These are phyloP conservation scores for Rissa tridactyla DNA, from an alignment of 2,113 vertebrate species.

Conservation along the genomic window DNA sequence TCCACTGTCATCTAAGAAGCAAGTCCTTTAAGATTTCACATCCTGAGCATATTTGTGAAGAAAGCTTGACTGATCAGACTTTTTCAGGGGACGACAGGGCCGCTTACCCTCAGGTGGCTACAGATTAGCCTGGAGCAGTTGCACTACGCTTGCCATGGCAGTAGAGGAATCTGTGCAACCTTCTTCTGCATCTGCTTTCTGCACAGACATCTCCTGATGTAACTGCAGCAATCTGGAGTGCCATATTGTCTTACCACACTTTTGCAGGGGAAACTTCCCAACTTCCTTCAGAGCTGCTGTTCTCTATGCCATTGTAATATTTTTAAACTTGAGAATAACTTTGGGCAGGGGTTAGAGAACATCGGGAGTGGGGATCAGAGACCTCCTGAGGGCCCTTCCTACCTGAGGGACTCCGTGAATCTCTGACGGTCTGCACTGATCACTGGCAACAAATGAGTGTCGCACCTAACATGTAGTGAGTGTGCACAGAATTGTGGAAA, in stretches of 20 bases:
- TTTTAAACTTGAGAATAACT: not conserved
- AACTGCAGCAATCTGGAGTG: not conserved
- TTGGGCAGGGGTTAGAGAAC: not conserved
- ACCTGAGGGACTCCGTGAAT: not conserved
- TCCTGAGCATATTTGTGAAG: constrained; percentile 53
- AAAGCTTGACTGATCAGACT: constrained; percentile 36
- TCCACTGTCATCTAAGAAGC: constrained; percentile 47
- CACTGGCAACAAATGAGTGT: not conserved
- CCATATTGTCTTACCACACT: not conserved
- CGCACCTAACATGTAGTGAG: not conserved
- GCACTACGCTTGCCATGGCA: not conserved
- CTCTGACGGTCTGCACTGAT: not conserved
- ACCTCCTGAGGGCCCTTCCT: not conserved
- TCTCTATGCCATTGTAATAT: not conserved
- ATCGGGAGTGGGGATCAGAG: not conserved
- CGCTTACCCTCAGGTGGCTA: not conserved
- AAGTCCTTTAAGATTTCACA: constrained; percentile 57
- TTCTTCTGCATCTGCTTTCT: not conserved
- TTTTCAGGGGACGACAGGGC: not conserved
- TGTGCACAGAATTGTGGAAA: not conserved
- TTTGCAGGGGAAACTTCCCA: not conserved
- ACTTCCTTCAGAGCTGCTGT: not conserved
- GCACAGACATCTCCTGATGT: not conserved
- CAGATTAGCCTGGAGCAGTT: not conserved
- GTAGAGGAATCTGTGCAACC: not conserved